Base-by-base conservation (phyloP, 2,113 vertebrate species). In the Aptenodytes patagonicus region DNA sequence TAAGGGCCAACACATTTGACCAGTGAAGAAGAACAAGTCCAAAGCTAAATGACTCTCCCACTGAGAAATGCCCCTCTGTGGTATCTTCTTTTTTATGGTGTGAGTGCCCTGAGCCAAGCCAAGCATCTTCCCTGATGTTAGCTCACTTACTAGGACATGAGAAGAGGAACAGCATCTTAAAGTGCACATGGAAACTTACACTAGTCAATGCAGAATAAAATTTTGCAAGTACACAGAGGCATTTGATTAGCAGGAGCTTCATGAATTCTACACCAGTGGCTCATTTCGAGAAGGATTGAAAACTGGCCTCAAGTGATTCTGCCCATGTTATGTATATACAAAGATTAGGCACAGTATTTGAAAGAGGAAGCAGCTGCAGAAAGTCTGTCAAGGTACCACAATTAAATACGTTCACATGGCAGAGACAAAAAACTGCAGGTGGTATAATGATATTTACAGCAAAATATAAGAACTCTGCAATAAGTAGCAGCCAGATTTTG, bases 361-460 rank as follows among this genome's bases (percentile, higher is more conserved):
- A 65, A 84, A 79, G 62, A 87, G 83, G 89, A 95, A 95, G 49
- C 40, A 86, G 73, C 75, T 93, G 70, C 91, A 96, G 83, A 89
- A 89, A 83, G 85, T 57, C 72, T 82, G 40, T 84, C 40, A 57
- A 78, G 58, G 62, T 85, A 49, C 18, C 87, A 84, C 65, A 87
- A 61, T 69, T 90, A 93, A 92, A 90, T 29, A 60, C 0, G 0
- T 93, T 82, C 92, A 69, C 17, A 31, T 17, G 87, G 73, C 73
- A 76, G 64, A 90, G 57, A 76, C 61, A 72, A 36, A 90, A 75
- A 80, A 10, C 34, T 89, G 51, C 57, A 82, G 64, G 77, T 82
- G 22, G 34, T 18, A 26, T 47, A 76, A 82, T 17, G 66, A 71
- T 60, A 54, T 55, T 90, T 60, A 40, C 6, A 81, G 69, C 29